Evolutionary conservation across 2,888 invertebrate species (phyloP).

Genomic region (Campoplex capitator): DNA sequence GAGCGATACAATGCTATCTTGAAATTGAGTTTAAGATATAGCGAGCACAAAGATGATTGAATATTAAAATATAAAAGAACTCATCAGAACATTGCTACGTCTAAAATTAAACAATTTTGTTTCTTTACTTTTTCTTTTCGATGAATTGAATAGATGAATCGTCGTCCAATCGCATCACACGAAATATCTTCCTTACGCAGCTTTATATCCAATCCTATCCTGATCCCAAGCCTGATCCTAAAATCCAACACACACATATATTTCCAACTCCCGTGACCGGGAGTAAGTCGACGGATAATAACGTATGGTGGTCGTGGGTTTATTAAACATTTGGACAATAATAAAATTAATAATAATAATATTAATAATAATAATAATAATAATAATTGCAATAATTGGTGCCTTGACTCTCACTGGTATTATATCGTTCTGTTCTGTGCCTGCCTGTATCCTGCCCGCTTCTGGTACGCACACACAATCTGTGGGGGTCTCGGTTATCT

Average conservation of each 20-base stretch:
- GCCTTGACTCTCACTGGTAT: conserved; percentile 80
- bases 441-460: conserved; percentile 80
- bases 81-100: not conserved
- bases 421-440: conserved; percentile 82
- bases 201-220: not conserved
- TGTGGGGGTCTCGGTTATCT: conserved; percentile 80
- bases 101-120: not conserved
- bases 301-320: conserved; percentile 65
- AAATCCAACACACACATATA: not conserved
- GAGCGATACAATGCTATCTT: not conserved
- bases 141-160: not conserved
- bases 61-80: not conserved
- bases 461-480: conserved; percentile 80
- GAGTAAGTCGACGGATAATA: conserved; percentile 62
- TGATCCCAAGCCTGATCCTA: not conserved
- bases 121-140: not conserved
- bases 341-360: conserved; percentile 51
- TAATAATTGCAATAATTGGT: conserved; percentile 71
- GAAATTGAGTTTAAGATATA: not conserved
- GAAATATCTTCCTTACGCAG: not conserved
- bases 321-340: conserved; percentile 51
- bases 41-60: not conserved
- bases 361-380: conserved; percentile 42
- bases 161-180: not conserved
- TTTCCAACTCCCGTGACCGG: conserved; percentile 9